Evolutionary conservation across 2,113 vertebrate species (phyloP), one percentile per base, ranked within the genome.

Genomic region (Chloroceryle aenea): DNA sequence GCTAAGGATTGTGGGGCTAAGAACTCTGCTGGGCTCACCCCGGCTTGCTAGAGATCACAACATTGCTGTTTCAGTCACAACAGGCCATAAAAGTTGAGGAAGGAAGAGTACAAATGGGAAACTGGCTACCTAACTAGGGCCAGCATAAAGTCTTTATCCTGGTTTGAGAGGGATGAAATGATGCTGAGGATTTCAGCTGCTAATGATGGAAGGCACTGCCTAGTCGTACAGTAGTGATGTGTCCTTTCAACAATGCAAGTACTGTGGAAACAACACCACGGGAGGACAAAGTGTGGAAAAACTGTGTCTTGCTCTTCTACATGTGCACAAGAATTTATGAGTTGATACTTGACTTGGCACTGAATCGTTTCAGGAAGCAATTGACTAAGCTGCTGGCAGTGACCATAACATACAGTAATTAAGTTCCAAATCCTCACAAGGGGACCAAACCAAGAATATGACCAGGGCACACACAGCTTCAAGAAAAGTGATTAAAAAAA

Each of bases 311-410:
- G 50, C 45, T 81, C 73, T 95, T 91, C 95, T 42, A 81, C n/a
- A 66, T 32, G 42, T 78, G 59, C 77, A 73, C 45, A 78, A 92
- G 76, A 88, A 86, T 95, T 96, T 90, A 93, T 88, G 90, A 93
- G 88, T 80, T 92, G 92, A 93, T 93, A 96, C 90, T 93, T 92
- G 52, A 92, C 76, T 94, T 96, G 93, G 93, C 92, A 92, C 47
- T 81, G 64, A 89, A 84, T 75, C 86, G 92, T 81, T 96, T 95
- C 95, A 96, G 90, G 95, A 97, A 97, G 95, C 86, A 95, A 96
- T 94, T 85, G 93, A 91, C 85, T 94, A 79, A 95, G 80, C 68
- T 87, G 87, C 52, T 95, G 89, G 92, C 93, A 95, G 76, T 90
- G 92, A 91, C 94, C 88, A 94, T 92, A 92, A 93, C 47, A 82